Evolutionary conservation across 1,140 invertebrate genomes (phyloP), one percentile per base, ranked within the genome.

Genomic region (Leptinotarsa texana): DNA sequence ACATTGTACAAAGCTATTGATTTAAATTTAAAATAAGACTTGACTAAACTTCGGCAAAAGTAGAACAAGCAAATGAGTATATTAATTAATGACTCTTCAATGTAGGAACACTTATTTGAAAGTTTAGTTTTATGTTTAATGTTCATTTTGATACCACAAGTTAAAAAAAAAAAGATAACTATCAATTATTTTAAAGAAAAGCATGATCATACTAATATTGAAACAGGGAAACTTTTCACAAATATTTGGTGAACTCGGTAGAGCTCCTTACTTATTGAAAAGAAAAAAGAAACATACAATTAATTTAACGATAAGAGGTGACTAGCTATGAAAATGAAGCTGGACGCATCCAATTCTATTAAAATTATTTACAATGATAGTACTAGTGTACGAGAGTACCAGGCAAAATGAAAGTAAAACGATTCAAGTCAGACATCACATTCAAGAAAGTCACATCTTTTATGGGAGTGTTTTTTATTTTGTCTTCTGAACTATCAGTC

Each of bases 201-300:
- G 76, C 80, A 80, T 78, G 75, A 80, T 81, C 78, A 78, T 80
- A 77, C 80, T 81, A 80, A 77, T 81, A 13, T 77, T 79, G 76
- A 42, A 42, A 42, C 3, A 11, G 33, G 2, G 66, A 73, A 78
- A 75, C 75, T 81, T 79, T 81, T 78, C 78, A 80, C 66, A 78
- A 80, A 77, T 78, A 75, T 73, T 73, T 74, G 18, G 24, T 57
- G 62, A 72, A 73, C 69, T 80, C 74, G 73, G 76, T 77, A 80
- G 73, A 80, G 75, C 51, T 73, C 61, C 8, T 77, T 78, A 69
- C 72, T 74, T 74, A 77, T 78, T 74, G 61, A 75, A 78, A 75
- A 72, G 48, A 79, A 75, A 75, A 76, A 78, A 75, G 72, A 76
- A 81, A 78, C 80, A 81, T 78, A 81, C 80, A 81, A 77, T 77